A percentile compares a stretch with the other conserved stretches of the same genome.
Evolutionary conservation across 2,797 vertebrate genomes (phyloP).

Genomic region (Oreortyx pictus): DNA sequence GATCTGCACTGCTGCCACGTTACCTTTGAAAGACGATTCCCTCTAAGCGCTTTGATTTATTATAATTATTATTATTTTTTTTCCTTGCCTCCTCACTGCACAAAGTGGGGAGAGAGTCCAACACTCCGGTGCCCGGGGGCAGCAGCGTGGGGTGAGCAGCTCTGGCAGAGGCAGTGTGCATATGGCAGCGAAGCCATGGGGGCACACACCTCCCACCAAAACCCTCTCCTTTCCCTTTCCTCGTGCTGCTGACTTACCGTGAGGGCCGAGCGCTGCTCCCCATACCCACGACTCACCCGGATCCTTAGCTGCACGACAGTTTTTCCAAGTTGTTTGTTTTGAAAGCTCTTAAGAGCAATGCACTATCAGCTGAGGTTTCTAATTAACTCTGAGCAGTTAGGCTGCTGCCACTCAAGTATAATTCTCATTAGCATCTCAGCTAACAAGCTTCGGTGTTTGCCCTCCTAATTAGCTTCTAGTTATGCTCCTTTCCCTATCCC

Average conservation of each 20-base stretch:
- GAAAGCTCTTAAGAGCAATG: slow-evolving; percentile 73
- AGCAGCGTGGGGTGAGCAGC: background rate
- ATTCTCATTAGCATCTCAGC: slow-evolving; percentile 75
- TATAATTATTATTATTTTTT: too few species aligned
- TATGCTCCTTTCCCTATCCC: slow-evolving; percentile 52
- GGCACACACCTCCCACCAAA: background rate
- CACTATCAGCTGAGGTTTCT: slow-evolving; percentile 70
- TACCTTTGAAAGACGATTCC: background rate
- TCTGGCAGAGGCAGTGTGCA: fast-evolving
- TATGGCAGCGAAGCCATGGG: background rate
- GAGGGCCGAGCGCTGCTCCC: background rate
- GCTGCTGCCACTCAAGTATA: slow-evolving; percentile 74
- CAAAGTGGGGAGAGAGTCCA: background rate
- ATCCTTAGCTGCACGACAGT: slow-evolving; percentile 68
- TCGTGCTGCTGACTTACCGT: background rate
- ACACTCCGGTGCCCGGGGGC: background rate
- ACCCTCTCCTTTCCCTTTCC: background rate
- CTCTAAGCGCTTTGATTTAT: background rate
- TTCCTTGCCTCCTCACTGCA: background rate
- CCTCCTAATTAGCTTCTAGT: slow-evolving; percentile 75
- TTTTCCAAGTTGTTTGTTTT: slow-evolving; percentile 69
- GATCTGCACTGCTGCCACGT: background rate
- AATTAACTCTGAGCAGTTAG: slow-evolving; percentile 75
- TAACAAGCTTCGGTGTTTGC: slow-evolving; percentile 75
- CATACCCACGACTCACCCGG: slow-evolving; percentile 11